Evolutionary conservation across 2,797 vertebrate species (phyloP).

Genomic region (Antrozous pallidus): DNA sequence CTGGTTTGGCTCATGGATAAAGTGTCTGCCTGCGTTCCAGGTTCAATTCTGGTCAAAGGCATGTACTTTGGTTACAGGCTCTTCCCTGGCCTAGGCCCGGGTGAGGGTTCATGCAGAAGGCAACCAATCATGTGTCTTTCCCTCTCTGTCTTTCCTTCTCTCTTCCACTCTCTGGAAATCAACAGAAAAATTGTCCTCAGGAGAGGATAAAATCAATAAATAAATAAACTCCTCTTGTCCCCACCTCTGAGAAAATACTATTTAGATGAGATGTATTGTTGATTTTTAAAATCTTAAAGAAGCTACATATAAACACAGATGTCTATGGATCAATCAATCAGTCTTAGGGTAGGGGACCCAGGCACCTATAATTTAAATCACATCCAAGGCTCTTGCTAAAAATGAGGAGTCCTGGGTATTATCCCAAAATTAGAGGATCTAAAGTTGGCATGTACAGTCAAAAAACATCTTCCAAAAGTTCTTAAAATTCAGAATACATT

Average conservation of each 20-base stretch:
- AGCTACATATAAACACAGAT: background rate
- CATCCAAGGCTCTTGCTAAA: background rate
- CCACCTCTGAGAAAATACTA: background rate
- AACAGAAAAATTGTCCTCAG: too few relatives aligned
- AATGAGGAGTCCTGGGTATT: background rate
- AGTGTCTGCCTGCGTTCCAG: too few relatives aligned
- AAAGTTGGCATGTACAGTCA: background rate
- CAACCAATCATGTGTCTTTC: too few relatives aligned
- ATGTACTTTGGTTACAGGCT: too few relatives aligned
- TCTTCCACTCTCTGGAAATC: too few relatives aligned
- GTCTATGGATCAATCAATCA: background rate
- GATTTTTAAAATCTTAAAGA: background rate
- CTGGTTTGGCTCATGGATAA: too few relatives aligned
- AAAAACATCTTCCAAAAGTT: slow-evolving; percentile 21
- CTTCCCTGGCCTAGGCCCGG: too few relatives aligned
- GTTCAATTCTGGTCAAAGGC: too few relatives aligned
- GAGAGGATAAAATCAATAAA: too few relatives aligned
- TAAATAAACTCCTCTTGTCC: background rate
- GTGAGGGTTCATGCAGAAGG: too few relatives aligned
- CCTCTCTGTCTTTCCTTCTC: too few relatives aligned
- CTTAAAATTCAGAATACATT: slow-evolving; percentile 16
- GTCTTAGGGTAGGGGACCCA: background rate
- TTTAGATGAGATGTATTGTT: background rate
- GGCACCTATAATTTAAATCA: background rate
- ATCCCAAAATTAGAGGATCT: background rate